Evolutionary conservation across 2,113 vertebrate genomes (phyloP).

Genomic region (Pituophis catenifer): DNA sequence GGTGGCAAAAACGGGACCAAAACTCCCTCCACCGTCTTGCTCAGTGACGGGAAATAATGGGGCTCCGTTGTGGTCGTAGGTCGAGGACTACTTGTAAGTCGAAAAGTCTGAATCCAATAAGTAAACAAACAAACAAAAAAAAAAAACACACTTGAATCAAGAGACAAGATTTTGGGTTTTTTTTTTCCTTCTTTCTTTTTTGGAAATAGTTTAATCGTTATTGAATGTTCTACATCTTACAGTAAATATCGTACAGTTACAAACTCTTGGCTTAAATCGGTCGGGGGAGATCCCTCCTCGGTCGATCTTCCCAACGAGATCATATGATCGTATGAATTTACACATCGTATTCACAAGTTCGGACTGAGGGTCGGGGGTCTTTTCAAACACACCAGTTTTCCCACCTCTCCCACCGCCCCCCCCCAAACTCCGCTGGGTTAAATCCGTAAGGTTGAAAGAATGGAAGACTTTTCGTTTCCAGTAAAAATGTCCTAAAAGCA

Average conservation of each 20-base stretch:
- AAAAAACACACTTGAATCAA: not conserved
- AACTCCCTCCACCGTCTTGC: not conserved
- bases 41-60: fast-evolving
- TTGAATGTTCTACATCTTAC: slow-evolving; percentile 99
- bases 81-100: not conserved
- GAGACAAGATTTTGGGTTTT: not conserved
- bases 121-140: not conserved
- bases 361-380: slow-evolving; percentile 69
- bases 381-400: slow-evolving; percentile 68
- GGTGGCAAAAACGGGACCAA: not conserved
- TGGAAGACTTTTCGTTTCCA: slow-evolving; percentile 87
- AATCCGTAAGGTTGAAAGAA: slow-evolving; percentile 69
- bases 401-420: slow-evolving; percentile 52
- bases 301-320: slow-evolving; percentile 85
- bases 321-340: slow-evolving; percentile 79
- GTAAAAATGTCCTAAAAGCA: slow-evolving; percentile 47
- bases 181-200: slow-evolving; percentile 82
- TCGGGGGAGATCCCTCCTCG: slow-evolving; percentile 93
- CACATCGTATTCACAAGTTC: slow-evolving; percentile 88
- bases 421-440: slow-evolving; percentile 58
- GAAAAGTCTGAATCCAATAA: not conserved
- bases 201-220: slow-evolving; percentile 97
- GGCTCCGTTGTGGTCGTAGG: fast-evolving
- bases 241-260: slow-evolving; percentile 99
- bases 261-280: slow-evolving; percentile 98